Evolutionary conservation across 2,113 vertebrate species (phyloP), one percentile per base, ranked within the genome.

Genomic region (Pygoscelis adeliae): DNA sequence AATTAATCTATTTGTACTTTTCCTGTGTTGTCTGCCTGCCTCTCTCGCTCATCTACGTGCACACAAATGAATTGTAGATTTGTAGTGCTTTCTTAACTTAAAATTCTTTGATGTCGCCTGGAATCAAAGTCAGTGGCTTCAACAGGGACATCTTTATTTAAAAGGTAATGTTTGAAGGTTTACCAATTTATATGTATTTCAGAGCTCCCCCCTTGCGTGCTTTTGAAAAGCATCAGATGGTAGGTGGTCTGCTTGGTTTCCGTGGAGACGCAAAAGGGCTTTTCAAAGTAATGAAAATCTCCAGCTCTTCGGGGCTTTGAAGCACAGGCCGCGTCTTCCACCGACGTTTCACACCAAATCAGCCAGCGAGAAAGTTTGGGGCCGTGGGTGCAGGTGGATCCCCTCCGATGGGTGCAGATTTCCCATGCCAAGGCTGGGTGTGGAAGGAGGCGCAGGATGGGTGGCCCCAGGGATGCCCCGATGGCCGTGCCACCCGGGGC

Each of bases 171-270:
- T 96, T 94, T 98, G 92, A 97, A 97, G 95, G 61, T 87, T 96
- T 95, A 97, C 89, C 82, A 86, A 95, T 86, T 83, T 96, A 84
- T 85, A 79, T 62, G 90, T 74, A 73, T 95, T 97, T 95, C 93
- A 52, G 71, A 86, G 91, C 61, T 84, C 80, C 82, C 78, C 95
- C 92, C 89, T 82, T 14, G 58, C 17, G 40, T 47, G 88, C 90
- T 96, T 97, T 83, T 81, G 84, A 82, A 89, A 46, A 89, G 95
- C 93, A 85, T 83, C 79, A 65, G 86, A 90, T 97, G 95, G 95
- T 96, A 95, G 97, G 97, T 95, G 96, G 96, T 98, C 96, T 94
- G 70, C 87, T 97, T 95, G 94, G 96, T 97, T 98, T 97, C 97
- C 83, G 83, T 98, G 95, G 97, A 97, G 96, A 97, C 91, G 34